Percentiles rank a stretch among this genome's conserved stretches.
Evolutionary conservation across 2,888 invertebrate species (phyloP).

Genomic region (Hyalella azteca): DNA sequence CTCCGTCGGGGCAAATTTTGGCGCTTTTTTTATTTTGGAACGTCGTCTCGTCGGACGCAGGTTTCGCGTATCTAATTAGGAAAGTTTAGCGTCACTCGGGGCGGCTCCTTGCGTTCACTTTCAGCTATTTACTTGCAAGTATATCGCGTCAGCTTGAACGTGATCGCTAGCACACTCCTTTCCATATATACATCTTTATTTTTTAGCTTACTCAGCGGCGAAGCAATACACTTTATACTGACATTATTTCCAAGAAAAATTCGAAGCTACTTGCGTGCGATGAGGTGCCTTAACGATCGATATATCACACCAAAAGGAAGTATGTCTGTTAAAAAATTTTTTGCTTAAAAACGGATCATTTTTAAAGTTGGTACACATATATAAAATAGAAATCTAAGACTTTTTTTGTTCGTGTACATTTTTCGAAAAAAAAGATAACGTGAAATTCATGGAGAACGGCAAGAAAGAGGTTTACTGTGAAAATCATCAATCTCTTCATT

Average conservation of each 20-base stretch:
- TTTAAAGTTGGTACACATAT: no score
- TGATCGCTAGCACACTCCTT: background rate
- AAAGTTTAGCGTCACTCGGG: background rate
- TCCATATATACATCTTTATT: background rate
- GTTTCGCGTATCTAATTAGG: slow-evolving; percentile 9
- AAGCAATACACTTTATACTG: background rate
- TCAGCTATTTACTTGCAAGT: background rate
- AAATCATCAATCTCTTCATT: no score
- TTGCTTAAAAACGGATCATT: no score
- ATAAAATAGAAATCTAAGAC: no score
- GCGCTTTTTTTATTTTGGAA: background rate
- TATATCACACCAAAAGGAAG: no score
- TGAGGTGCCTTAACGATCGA: no score
- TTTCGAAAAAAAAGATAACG: no score
- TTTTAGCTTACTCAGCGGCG: background rate
- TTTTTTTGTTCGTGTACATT: no score
- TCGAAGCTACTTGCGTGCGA: no score
- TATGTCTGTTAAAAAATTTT: no score
- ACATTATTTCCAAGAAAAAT: background rate
- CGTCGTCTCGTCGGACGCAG: background rate
- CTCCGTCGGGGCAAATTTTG: background rate
- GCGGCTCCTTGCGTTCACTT: background rate
- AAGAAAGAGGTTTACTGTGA: no score
- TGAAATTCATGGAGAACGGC: no score
- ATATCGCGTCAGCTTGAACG: background rate